A percentile compares a stretch with the other conserved stretches of the same genome.
These are phyloP conservation scores for Corythucha ciliata DNA, from an alignment of 2,888 invertebrate genomes.

Conservation along the genomic window DNA sequence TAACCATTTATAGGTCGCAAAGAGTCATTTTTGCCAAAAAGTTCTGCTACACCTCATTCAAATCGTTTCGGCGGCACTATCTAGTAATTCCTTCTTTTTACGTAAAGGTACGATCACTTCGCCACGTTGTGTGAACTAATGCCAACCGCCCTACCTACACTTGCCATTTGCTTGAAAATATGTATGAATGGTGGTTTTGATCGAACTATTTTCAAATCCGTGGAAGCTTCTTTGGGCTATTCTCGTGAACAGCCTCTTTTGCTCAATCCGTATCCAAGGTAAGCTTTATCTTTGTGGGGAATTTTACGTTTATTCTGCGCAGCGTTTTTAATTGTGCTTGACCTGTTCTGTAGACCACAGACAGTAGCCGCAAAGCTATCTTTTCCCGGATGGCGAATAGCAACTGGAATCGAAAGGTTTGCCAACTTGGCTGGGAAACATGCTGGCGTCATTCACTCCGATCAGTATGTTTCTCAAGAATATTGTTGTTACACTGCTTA, in stretches of 20 bases:
- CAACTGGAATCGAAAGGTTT: constrained; percentile 47
- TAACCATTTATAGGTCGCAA: too few species aligned
- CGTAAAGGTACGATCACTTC: constrained; percentile 59
- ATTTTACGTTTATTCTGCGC: background rate
- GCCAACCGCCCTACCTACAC: constrained; percentile 53
- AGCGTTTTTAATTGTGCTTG: background rate
- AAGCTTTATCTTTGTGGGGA: background rate
- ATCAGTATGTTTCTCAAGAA: constrained; percentile 44
- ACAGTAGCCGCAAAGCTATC: constrained; percentile 42
- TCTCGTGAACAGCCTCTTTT: constrained; percentile 36
- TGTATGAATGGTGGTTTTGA: constrained; percentile 47
- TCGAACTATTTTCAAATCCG: constrained; percentile 43
- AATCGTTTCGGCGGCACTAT: too few species aligned
- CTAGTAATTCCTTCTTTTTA: constrained; percentile 7
- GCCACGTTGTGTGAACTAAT: constrained; percentile 60
- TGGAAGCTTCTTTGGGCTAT: constrained; percentile 40
- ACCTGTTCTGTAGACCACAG: constrained; percentile 40
- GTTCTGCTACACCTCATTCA: too few species aligned
- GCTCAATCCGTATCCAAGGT: constrained; percentile 36
- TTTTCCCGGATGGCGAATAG: constrained; percentile 44
- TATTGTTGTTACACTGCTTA: background rate
- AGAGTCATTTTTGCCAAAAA: too few species aligned
- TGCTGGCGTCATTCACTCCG: constrained; percentile 46
- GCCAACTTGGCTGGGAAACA: constrained; percentile 46
- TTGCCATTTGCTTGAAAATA: constrained; percentile 52